These are phyloP conservation scores for Oxyura jamaicensis DNA, from an alignment of 2,113 vertebrate genomes.

Conservation along the genomic window DNA sequence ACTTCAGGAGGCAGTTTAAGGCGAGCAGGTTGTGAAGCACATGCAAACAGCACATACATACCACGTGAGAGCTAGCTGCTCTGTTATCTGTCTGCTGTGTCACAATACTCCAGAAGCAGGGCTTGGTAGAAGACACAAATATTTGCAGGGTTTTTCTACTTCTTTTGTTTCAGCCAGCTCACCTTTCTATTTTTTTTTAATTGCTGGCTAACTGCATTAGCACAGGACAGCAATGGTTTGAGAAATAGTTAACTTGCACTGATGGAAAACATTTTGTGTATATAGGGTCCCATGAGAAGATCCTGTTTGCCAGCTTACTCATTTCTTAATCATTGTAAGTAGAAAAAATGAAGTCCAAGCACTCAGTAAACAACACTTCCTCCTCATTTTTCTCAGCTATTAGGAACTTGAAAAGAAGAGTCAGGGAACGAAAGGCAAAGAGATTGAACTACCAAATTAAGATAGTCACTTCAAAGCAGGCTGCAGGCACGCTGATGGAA, in stretches of 20 bases:
- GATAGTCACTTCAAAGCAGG: background rate
- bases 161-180: constrained; percentile 23
- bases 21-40: background rate
- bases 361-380: background rate
- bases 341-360: constrained; percentile 37
- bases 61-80: background rate
- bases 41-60: accelerated
- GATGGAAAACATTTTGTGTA: constrained; percentile 48
- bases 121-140: background rate
- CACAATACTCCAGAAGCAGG: background rate
- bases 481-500: background rate
- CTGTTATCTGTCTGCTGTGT: background rate
- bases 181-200: constrained; percentile 42
- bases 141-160: background rate
- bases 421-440: background rate
- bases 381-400: constrained; percentile 6
- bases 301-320: background rate
- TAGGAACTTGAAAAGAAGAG: background rate
- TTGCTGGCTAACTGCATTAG: constrained; percentile 55
- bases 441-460: background rate
- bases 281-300: background rate
- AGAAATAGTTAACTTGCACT: constrained; percentile 33
- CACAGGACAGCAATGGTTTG: constrained; percentile 17
- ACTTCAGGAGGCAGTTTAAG: background rate
- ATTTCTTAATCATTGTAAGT: background rate